These are phyloP conservation scores for Blastobasis adustella DNA, from an alignment of 2,888 invertebrate species.

Conservation along the genomic window DNA sequence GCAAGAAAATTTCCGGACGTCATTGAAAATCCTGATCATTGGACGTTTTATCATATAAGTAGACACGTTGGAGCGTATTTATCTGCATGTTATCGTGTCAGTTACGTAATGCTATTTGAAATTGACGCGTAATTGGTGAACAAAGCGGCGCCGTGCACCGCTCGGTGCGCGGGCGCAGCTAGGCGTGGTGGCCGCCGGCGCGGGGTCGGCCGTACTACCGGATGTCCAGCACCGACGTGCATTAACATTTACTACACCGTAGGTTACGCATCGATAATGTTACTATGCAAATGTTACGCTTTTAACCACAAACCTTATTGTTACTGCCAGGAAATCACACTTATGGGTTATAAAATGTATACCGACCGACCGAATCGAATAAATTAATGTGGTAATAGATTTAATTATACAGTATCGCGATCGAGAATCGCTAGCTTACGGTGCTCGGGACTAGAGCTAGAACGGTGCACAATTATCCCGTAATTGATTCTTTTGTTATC, in stretches of 20 bases:
- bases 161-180: constrained; percentile 14
- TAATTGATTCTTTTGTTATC: neutral
- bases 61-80: constrained; percentile 17
- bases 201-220: constrained; percentile 3
- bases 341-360: neutral
- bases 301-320: neutral
- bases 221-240: constrained; percentile 7
- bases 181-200: constrained; percentile 3
- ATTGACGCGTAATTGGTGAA: constrained; percentile 49
- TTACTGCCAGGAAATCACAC: neutral
- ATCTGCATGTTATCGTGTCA: constrained; percentile 27
- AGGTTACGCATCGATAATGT: constrained; percentile 7
- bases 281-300: neutral
- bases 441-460: too few relatives aligned
- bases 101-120: constrained; percentile 36
- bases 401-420: too few relatives aligned
- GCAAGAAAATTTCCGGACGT: too few relatives aligned
- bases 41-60: too few relatives aligned
- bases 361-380: too few relatives aligned
- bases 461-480: too few relatives aligned
- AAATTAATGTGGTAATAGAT: too few relatives aligned
- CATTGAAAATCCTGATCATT: too few relatives aligned
- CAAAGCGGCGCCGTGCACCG: constrained; percentile 22
- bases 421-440: too few relatives aligned
- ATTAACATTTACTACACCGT: constrained; percentile 11